Percentiles rank a stretch among this genome's conserved stretches.
These are phyloP conservation scores for Apodemia mormo DNA, from an alignment of 2,888 invertebrate genomes.

Conservation along the genomic window DNA sequence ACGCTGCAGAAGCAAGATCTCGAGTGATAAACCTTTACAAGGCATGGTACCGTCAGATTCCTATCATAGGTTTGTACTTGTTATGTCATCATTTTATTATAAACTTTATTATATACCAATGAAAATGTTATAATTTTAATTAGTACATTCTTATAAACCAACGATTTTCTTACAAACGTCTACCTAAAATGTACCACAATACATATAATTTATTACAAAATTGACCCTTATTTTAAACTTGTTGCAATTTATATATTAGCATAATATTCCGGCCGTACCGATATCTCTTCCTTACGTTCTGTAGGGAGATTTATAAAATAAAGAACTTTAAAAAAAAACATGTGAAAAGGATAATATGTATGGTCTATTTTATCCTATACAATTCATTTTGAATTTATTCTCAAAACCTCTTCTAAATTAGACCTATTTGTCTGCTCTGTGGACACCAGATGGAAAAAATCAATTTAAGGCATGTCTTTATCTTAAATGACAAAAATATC, in stretches of 20 bases:
- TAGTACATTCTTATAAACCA: not conserved
- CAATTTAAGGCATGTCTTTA: no score
- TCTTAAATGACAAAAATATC: no score
- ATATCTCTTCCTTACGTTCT: no score
- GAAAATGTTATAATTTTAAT: not conserved
- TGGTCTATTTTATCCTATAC: no score
- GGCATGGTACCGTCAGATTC: constrained; percentile 96
- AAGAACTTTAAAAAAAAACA: no score
- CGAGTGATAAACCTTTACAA: constrained; percentile 94
- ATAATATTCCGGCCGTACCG: not conserved
- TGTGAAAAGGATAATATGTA: no score
- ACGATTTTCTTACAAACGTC: not conserved
- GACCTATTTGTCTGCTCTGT: no score
- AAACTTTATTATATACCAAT: not conserved
- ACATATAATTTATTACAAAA: not conserved
- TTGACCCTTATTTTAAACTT: not conserved
- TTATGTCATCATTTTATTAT: constrained; percentile 67
- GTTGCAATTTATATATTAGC: not conserved
- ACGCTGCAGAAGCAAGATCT: constrained; percentile 88
- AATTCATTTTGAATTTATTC: no score
- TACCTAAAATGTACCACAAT: not conserved
- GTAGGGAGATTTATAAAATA: no score
- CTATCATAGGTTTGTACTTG: constrained; percentile 88
- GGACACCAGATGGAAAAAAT: no score
- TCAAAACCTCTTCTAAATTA: no score